Evolutionary conservation across 2,888 invertebrate genomes (phyloP).

Genomic region (Lasioglossum pauxillum): DNA sequence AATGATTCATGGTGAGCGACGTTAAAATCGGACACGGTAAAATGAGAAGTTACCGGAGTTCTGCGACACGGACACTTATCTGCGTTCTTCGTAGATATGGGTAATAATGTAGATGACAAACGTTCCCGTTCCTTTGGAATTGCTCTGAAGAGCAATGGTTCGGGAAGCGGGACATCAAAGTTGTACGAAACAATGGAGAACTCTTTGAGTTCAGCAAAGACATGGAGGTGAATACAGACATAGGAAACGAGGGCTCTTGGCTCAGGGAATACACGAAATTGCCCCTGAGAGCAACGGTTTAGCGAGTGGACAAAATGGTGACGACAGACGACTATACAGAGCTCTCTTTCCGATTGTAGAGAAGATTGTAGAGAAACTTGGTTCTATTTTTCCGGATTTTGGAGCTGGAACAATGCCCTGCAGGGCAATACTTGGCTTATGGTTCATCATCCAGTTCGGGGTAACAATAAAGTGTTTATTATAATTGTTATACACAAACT

Average conservation of each 20-base stretch:
- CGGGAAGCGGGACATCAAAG: not conserved
- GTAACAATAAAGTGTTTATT: no score
- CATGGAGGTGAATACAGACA: not conserved
- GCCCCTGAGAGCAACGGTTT: not conserved
- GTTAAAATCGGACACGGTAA: not conserved
- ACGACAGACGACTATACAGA: not conserved
- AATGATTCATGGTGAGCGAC: not conserved
- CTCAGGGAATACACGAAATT: not conserved
- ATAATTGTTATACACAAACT: no score
- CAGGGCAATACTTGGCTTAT: no score
- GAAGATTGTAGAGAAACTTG: no score
- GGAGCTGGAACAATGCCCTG: not conserved
- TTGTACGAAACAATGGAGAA: not conserved
- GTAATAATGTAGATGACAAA: not conserved
- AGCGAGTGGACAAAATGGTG: not conserved
- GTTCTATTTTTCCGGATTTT: not conserved
- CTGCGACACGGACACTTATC: not conserved
- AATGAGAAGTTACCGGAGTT: not conserved
- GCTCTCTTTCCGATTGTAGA: not conserved
- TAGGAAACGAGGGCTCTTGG: not conserved
- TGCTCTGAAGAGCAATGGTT: not conserved
- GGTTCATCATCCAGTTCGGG: no score
- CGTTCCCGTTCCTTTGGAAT: not conserved
- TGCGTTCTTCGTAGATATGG: not conserved
- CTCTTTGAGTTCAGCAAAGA: not conserved